Base-by-base conservation (phyloP, 2,113 vertebrate species). In the Alaudala cheleensis region DNA sequence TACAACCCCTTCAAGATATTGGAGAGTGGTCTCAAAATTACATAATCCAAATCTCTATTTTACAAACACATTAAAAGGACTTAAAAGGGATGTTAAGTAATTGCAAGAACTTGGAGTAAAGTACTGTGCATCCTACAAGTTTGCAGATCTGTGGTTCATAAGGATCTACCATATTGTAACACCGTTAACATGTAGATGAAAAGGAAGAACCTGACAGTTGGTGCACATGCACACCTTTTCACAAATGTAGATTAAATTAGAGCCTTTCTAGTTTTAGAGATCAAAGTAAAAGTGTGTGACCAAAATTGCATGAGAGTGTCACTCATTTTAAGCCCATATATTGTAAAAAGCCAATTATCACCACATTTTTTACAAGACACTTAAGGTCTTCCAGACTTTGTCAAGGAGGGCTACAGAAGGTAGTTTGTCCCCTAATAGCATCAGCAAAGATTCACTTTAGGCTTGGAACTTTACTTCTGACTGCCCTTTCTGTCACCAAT, bases 401-500 rank as follows among this genome's bases (percentile, higher is more conserved):
- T 29, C 33, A 88, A 33, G 26, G 11, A 57, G 40, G 18, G 15
- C 22, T 91, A 25, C 5, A 60, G 39, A 82, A 73, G 42, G 44
- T 70, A 71, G 14, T 84, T 77, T 91, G 17, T 57, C 83, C 61
- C 15, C 9, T 71, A 73, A 53, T 5, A 86, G 8, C 40, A 93
- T 77, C 42, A 88, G 50, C 26, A 88, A 93, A 88, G 56, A 90
- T 69, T 93, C 89, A 86, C 66, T 97, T 95, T 71, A 82, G 73
- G 45, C 61, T 91, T 78, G 34, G 60, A 51, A 16, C 14, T 86
- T 80, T 95, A 74, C 69, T 81, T 92, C 33, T 89, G 42, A 87
- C 64, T 95, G 42, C 44, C 73, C 14, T 88, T 97, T 83, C 88
- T 97, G 33, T 91, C 87, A 92, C 71, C 57, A 83, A 93, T 70